phyloP scores from a whole-genome alignment of 2,113 vertebrate species.

The Leucopsar rothschildi region DNA sequence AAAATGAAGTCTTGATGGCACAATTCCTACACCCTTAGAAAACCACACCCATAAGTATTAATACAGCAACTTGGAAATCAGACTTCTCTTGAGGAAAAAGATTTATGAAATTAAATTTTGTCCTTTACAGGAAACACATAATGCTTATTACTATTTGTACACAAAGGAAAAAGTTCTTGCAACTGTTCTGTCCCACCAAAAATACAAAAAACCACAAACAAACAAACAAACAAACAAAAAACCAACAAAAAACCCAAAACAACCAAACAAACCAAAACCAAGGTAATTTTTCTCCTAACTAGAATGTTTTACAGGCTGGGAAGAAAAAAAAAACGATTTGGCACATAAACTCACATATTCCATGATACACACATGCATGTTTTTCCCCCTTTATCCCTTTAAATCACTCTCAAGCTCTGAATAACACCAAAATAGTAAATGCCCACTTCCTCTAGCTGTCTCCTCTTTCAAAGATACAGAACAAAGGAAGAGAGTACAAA shows the following conservation, averaged over 20 bases:
- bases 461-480: not conserved
- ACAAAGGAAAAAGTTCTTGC: not conserved
- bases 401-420: not conserved
- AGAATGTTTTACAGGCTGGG: not conserved
- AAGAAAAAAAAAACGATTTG: not conserved
- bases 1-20: not conserved
- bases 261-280: not conserved
- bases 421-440: not conserved
- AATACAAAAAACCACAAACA: not conserved
- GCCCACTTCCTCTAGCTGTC: not conserved
- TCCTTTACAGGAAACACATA: not conserved
- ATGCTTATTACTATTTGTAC: not conserved
- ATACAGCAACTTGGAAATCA: not conserved
- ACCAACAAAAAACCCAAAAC: not conserved
- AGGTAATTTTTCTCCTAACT: not conserved
- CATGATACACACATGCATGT: not conserved
- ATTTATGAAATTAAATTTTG: not conserved
- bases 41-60: not conserved
- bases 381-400: not conserved
- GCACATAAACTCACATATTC: not conserved
- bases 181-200: not conserved
- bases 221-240: not conserved
- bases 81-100: not conserved
- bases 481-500: not conserved
- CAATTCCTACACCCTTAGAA: not conserved